These are phyloP conservation scores for Oxyteleia sp. DNA, from an alignment of 2,888 invertebrate species.

Conservation along the genomic window DNA sequence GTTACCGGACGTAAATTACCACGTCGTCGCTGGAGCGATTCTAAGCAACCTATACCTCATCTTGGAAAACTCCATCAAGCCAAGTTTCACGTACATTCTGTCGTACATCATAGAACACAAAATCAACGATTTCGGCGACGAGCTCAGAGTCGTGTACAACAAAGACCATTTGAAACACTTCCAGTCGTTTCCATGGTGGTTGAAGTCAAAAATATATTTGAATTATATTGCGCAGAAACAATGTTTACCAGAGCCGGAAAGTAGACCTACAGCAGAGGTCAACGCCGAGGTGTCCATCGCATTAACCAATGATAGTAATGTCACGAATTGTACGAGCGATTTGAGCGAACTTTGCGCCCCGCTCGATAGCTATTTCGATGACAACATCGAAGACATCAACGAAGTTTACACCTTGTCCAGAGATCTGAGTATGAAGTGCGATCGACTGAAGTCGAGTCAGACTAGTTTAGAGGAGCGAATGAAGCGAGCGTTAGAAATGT, in stretches of 20 bases:
- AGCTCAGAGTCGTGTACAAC: slow-evolving; percentile 89
- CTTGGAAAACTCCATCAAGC: slow-evolving; percentile 61
- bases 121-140: slow-evolving; percentile 76
- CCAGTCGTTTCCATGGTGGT: slow-evolving; percentile 90
- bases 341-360: no score
- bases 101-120: slow-evolving; percentile 82
- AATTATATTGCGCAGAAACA: slow-evolving; percentile 70
- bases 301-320: no score
- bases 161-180: slow-evolving; percentile 89
- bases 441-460: no score
- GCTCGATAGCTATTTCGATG: no score
- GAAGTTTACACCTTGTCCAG: no score
- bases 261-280: background rate
- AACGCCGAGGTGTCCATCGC: slow-evolving; percentile 1
- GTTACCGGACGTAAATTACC: slow-evolving; percentile 75
- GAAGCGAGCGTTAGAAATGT: no score
- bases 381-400: no score
- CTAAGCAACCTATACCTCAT: slow-evolving; percentile 80
- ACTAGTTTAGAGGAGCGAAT: no score
- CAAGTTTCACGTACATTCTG: slow-evolving; percentile 82
- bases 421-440: no score
- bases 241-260: slow-evolving; percentile 5
- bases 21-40: slow-evolving; percentile 77
- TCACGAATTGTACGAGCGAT: no score
- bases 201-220: slow-evolving; percentile 84